Conservation (phyloP, 2,113 vertebrate species). For the Diphyllodes magnificus region DNA sequence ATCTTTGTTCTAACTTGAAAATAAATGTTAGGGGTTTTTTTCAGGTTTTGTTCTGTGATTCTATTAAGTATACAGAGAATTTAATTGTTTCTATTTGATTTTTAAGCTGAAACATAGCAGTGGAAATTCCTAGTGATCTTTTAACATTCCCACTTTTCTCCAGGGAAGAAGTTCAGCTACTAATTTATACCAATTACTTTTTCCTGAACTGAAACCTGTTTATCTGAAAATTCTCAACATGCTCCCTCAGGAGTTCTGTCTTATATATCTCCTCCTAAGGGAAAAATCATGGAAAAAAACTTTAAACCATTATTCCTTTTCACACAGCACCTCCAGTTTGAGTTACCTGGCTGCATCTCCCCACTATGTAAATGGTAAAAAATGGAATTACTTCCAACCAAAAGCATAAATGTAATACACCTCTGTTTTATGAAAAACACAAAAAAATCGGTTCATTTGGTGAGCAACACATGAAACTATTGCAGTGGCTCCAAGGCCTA, state of each 20-base stretch:
- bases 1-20: neutral
- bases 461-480: neutral
- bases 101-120: neutral
- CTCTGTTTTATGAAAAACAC: neutral
- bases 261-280: neutral
- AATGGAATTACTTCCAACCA: neutral
- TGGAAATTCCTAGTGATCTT: neutral
- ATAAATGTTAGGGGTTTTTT: neutral
- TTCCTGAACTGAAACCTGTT: neutral
- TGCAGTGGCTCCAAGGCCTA: neutral
- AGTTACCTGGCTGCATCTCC: neutral
- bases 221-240: neutral
- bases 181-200: neutral
- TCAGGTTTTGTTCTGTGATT: neutral
- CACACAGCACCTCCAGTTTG: neutral
- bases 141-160: neutral
- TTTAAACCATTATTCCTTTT: neutral
- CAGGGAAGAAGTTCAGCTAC: neutral
- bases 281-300: neutral
- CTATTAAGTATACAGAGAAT: neutral
- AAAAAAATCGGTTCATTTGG: neutral
- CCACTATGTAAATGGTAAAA: neutral
- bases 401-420: neutral
- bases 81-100: neutral
- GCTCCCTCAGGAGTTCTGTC: neutral